Conservation (phyloP, 2,113 vertebrate genomes). For the Ptychochromis oligacanthus region DNA sequence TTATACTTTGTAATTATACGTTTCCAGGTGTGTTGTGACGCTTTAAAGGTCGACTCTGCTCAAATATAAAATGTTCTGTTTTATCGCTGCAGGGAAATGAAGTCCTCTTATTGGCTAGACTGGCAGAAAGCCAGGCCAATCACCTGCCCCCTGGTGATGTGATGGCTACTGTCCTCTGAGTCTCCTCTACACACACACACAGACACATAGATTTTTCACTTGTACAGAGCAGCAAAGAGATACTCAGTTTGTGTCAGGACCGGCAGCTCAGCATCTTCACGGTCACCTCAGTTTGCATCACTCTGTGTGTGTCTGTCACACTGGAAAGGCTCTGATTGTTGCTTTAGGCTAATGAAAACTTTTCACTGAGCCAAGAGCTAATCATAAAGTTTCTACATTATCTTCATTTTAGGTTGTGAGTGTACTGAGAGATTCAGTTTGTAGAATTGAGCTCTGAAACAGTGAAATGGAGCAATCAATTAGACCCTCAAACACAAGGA, state of each 20-base stretch:
- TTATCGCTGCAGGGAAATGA: conserved; percentile 43
- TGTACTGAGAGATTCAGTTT: not conserved
- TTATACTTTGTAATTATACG: not conserved
- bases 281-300: not conserved
- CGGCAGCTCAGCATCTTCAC: conserved; percentile 11
- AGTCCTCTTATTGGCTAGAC: conserved; percentile 45
- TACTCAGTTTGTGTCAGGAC: not conserved
- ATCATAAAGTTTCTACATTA: not conserved
- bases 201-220: conserved; percentile 18
- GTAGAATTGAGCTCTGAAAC: not conserved
- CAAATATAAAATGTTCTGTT: conserved; percentile 24
- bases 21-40: conserved; percentile 33
- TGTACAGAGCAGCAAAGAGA: not conserved
- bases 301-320: not conserved
- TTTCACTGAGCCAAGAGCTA: not conserved
- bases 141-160: conserved; percentile 18
- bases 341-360: not conserved
- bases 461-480: not conserved
- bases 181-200: conserved; percentile 46
- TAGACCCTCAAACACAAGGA: not conserved
- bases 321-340: not conserved
- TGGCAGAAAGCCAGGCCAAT: conserved; percentile 44
- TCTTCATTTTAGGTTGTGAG: not conserved
- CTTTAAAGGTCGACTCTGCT: conserved; percentile 39
- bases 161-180: conserved; percentile 53